Percentiles rank a stretch among this genome's conserved stretches.
Conservation (phyloP, 2,113 vertebrate species). For the Spilogale gracilis region DNA sequence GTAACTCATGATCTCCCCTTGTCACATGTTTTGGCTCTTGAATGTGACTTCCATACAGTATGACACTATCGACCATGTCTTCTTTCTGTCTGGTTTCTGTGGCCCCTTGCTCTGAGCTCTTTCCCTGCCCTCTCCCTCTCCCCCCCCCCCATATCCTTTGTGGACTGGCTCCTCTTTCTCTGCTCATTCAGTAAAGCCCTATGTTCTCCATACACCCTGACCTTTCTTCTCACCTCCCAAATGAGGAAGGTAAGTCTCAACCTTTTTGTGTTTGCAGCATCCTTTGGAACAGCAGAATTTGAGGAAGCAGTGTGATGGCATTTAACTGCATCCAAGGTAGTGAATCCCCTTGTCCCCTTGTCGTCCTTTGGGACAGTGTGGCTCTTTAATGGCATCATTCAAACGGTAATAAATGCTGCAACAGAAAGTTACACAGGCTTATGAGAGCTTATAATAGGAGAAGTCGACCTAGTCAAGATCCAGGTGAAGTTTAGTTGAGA, state of each 20-base stretch:
- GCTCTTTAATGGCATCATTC: neutral
- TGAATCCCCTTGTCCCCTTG: neutral
- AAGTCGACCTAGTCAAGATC: neutral
- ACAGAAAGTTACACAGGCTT: neutral
- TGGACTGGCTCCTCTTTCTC: neutral
- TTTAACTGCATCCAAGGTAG: neutral
- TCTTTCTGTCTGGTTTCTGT: neutral
- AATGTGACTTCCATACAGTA: neutral
- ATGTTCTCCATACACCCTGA: neutral
- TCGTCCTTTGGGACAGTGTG: neutral
- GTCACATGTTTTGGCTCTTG: neutral
- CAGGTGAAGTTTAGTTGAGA: neutral
- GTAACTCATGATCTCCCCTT: neutral
- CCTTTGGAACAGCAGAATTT: neutral
- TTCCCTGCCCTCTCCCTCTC: neutral
- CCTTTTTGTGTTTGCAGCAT: neutral
- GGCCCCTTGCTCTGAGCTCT: no score
- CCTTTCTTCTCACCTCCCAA: neutral
- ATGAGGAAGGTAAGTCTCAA: neutral
- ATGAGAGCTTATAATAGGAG: neutral
- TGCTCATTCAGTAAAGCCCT: neutral
- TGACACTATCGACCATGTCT: rapidly evolving
- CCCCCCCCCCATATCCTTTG: no score
- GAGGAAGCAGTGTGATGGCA: neutral
- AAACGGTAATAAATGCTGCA: neutral